Base-by-base conservation (phyloP, 2,113 vertebrate species). In the Formicarius rufipectus region DNA sequence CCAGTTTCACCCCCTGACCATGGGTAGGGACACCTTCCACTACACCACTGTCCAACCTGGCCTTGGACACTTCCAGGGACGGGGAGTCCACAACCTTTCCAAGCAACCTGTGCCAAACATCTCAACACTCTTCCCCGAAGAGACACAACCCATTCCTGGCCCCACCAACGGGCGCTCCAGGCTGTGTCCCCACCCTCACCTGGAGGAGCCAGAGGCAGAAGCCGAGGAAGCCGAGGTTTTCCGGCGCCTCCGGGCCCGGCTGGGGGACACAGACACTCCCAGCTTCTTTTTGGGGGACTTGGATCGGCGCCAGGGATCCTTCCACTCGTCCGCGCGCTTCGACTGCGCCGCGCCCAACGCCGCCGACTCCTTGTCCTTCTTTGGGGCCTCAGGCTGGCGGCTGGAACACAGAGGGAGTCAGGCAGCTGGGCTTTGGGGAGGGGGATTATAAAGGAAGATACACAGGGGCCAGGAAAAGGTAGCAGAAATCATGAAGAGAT, bases 221-320 rank as follows among this genome's bases (percentile, higher is more conserved):
- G 99, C 98, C 0, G 99, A 99, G 0, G 99, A 99, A 4, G 99
- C 99, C 0, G 99, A 99, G 22, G 99, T 98, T 62, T 98, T 98
- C 52, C 99, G 98, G 68, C 99, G 97, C 90, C 99, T 95, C 1
- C 99, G 98, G 0, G 99, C 99, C 2, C 98, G 98, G 42, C 98
- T 99, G 5, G 99, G 99, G 2, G 99, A 99, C 13, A 98, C 95
- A 0, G 98, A 98, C 49, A 98, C 49, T 0, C 98, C 98, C 0
- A 98, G 97, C 2, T 99, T 99, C 97, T 99, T 99, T 71, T 99
- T 98, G n/a, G 99, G 99, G 9, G 99, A 99, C 91, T 99, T 99
- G 69, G 99, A 99, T 97, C 99, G 98, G 68, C 99, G 99, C 99
- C 99, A 99, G 0, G 99, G 99, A 71, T 99, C 99, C 94, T 99